Conservation (phyloP, 2,888 invertebrate genomes). For the Mongoloraphidia duomilia region DNA sequence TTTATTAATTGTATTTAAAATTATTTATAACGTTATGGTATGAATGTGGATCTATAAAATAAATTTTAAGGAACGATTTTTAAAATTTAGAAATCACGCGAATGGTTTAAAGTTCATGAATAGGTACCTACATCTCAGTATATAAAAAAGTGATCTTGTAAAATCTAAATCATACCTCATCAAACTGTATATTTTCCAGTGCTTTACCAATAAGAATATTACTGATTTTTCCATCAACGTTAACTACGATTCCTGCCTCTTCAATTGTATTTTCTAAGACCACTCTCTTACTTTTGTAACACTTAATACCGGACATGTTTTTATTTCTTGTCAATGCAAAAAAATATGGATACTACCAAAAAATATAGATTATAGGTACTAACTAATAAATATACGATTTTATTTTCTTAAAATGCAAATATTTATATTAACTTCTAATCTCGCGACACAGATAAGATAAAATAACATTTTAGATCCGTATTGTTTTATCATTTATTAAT, state of each 20-base stretch:
- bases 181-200: slow-evolving; percentile 32
- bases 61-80: neutral
- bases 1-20: too few species aligned
- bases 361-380: too few species aligned
- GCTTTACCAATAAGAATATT: slow-evolving; percentile 34
- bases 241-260: slow-evolving; percentile 45
- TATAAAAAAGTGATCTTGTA: neutral
- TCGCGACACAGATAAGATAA: too few species aligned
- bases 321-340: too few species aligned
- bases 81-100: neutral
- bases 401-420: too few species aligned
- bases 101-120: neutral
- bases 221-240: slow-evolving; percentile 40
- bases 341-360: too few species aligned
- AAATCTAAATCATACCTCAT: slow-evolving; percentile 27
- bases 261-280: slow-evolving; percentile 36
- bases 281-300: slow-evolving; percentile 33
- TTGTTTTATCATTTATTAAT: too few species aligned
- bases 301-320: slow-evolving; percentile 11
- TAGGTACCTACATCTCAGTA: neutral
- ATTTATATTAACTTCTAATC: too few species aligned
- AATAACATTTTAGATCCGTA: too few species aligned
- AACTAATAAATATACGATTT: too few species aligned
- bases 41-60: too few species aligned
- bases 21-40: too few species aligned